Conservation (phyloP, 1,140 invertebrate species). For the Geopemphigus sp. region DNA sequence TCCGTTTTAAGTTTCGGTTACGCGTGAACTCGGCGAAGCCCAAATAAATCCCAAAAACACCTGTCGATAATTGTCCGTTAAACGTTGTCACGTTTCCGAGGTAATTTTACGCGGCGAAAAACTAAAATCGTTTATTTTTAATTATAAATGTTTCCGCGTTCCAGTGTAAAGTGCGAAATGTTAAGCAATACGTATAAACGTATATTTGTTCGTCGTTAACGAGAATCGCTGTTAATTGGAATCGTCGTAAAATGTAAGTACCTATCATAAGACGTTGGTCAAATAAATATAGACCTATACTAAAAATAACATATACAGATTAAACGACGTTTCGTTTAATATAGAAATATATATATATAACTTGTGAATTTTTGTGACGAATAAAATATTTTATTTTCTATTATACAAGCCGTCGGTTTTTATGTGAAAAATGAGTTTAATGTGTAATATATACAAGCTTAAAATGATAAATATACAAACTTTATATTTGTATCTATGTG, state of each 20-base stretch:
- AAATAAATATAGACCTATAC: no score
- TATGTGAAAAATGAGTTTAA: neutral
- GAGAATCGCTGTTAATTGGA: neutral
- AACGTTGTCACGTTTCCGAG: neutral
- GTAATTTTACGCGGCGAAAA: neutral
- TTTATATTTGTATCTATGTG: neutral
- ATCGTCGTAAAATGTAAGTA: neutral
- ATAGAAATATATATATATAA: no score
- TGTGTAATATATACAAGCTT: neutral
- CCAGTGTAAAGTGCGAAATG: no score
- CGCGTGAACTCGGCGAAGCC: neutral
- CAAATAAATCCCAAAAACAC: neutral
- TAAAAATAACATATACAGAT: no score
- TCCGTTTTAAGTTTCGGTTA: neutral
- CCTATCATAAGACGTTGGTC: neutral
- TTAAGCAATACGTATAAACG: no score
- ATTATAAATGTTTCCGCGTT: no score
- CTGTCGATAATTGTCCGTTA: neutral
- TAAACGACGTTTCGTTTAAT: no score
- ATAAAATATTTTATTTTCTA: neutral
- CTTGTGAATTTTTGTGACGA: neutral
- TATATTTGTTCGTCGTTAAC: no score
- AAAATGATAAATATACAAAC: conserved; percentile 7
- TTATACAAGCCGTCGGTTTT: neutral
- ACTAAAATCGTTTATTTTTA: neutral